A percentile compares a stretch with the other conserved stretches of the same genome.
Evolutionary conservation across 1,140 invertebrate genomes (phyloP).

Genomic region (Bombus breviceps): DNA sequence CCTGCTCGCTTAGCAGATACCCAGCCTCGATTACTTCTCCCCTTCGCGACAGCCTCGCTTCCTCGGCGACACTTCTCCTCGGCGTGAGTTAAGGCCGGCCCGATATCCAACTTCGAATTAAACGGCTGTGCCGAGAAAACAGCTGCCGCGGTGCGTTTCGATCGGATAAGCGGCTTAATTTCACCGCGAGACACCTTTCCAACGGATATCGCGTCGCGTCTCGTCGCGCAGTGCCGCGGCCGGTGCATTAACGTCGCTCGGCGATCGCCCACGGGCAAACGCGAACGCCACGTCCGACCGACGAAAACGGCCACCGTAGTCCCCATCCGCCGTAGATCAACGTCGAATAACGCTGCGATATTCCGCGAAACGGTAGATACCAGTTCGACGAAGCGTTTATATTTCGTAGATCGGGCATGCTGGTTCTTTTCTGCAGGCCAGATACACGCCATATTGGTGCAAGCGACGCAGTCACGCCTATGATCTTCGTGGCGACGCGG

Average conservation of each 20-base stretch:
- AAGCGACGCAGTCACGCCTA: conserved; percentile 62
- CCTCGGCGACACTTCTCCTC: conserved; percentile 51
- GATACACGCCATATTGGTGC: conserved; percentile 16
- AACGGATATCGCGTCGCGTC: conserved; percentile 31
- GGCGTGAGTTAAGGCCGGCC: conserved; percentile 7
- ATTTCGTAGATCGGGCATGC: too few species aligned
- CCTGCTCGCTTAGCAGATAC: conserved; percentile 35
- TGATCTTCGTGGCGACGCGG: conserved; percentile 56
- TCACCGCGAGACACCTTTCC: conserved; percentile 58
- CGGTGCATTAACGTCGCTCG: too few species aligned
- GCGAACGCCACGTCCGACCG: too few species aligned
- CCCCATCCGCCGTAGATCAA: too few species aligned
- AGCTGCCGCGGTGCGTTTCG: conserved; percentile 55
- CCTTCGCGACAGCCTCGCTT: conserved; percentile 38
- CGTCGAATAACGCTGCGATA: too few species aligned
- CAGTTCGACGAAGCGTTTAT: too few species aligned
- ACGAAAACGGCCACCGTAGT: too few species aligned
- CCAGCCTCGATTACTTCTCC: conserved; percentile 22
- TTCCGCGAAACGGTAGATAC: too few species aligned
- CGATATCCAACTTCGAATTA: conserved; percentile 61
- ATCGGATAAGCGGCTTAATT: conserved; percentile 67
- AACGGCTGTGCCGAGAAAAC: conserved; percentile 60
- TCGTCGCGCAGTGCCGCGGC: too few species aligned
- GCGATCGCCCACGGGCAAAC: too few species aligned
- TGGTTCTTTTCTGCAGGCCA: too few species aligned